Conservation (phyloP, 1,140 invertebrate genomes). For the Oryctes rhinoceros region DNA sequence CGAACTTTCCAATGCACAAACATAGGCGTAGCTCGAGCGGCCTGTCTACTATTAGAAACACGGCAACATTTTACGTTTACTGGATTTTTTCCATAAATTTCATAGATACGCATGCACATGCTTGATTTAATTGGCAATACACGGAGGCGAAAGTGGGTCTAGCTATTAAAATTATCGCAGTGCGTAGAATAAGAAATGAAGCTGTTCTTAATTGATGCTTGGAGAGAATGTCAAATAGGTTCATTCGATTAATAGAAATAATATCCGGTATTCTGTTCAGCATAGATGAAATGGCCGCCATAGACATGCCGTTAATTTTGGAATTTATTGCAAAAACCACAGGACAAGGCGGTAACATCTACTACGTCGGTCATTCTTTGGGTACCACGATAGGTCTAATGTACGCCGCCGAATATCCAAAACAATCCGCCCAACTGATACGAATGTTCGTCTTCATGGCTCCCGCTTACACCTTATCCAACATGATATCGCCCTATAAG, state of each 20-base stretch:
- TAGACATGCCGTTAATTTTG: constrained; percentile 70
- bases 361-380: constrained; percentile 67
- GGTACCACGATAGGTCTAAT: constrained; percentile 60
- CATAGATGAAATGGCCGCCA: constrained; percentile 67
- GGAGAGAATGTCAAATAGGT: too few species aligned
- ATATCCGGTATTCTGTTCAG: constrained; percentile 52
- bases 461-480: constrained; percentile 55
- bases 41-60: too few species aligned
- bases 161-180: too few species aligned
- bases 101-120: too few species aligned
- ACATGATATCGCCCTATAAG: constrained; percentile 53
- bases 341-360: constrained; percentile 59
- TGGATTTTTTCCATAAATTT: too few species aligned
- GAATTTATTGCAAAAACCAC: constrained; percentile 64
- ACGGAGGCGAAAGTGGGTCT: too few species aligned
- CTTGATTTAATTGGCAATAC: too few species aligned
- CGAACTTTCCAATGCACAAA: background rate
- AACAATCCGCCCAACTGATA: constrained; percentile 55
- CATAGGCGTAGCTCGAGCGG: background rate
- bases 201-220: too few species aligned
- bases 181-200: too few species aligned
- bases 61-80: too few species aligned
- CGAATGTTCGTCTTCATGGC: constrained; percentile 55
- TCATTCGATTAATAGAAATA: too few species aligned
- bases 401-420: constrained; percentile 59